Evolutionary conservation across 2,113 vertebrate genomes (phyloP), one percentile per base, ranked within the genome.

Genomic region (Rhagologus leucostigma): DNA sequence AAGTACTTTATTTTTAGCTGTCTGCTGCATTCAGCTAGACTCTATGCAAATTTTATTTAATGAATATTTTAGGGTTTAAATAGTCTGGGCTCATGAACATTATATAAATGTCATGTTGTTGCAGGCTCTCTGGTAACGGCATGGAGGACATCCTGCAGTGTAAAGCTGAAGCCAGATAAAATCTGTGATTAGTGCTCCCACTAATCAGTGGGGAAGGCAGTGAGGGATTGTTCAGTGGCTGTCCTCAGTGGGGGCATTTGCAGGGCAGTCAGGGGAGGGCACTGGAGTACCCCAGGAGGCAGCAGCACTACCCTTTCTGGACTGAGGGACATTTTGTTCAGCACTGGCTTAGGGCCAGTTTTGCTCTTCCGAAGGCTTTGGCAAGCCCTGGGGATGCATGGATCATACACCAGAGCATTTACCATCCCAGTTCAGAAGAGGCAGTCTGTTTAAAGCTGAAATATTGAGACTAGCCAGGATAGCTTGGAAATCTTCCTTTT

Each of bases 41-140:
- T 76, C 87, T 91, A 90, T 96, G 84, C 95, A 95, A 95, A 94
- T 93, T 96, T 89, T 86, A 63, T 80, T 84, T 88, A 93, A 91
- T 95, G 33, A 92, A 80, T 96, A 91, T 95, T 94, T 89, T 69
- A 88, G 46, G 13, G 55, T 91, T 94, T 85, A 70, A 94, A 74
- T 84, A 88, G 68, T 67, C 78, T 85, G 46, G 49, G 71, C 79
- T 96, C 56, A 35, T 84, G 64, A 90, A 44, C 92, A 64, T 85
- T 65, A 37, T 50, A 52, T 50, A 84, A 74, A 87, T 82, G 82
- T 92, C 87, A 74, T 47, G 75, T 65, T n/a, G 0, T 94, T 9
- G 3, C 68, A 56, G 82, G 39, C 60, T 84, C 52, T 88, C 46
- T 16, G 30, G 50, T 90, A 74, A 39, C 0, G 0, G 22, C 0